phyloP scores from a whole-genome alignment of 2,888 invertebrate species.

The Xylota sylvarum region DNA sequence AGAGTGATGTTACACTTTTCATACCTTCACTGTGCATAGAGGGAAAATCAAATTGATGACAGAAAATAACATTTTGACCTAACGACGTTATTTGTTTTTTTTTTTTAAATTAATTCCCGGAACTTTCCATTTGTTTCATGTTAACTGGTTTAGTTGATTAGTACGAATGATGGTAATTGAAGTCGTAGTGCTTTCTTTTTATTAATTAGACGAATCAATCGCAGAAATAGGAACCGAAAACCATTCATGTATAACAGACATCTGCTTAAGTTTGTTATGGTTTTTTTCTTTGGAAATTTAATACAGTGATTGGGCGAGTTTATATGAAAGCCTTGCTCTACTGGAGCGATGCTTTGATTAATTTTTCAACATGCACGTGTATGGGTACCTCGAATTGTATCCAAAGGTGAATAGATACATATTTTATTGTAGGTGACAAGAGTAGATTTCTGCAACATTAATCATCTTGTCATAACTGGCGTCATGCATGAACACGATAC shows the following conservation, averaged over 20 bases:
- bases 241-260: constrained; percentile 1
- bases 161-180: not conserved
- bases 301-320: not conserved
- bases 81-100: no score
- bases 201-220: constrained; percentile 10
- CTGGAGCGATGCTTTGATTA: constrained; percentile 33
- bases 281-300: not conserved
- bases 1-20: no score
- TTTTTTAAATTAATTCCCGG: not conserved
- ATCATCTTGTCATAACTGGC: no score
- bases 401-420: no score
- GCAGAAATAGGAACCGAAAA: not conserved
- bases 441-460: no score
- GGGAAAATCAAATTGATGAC: no score
- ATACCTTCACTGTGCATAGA: no score
- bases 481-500: no score
- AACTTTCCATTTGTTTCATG: not conserved
- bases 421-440: no score
- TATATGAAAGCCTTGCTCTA: constrained; percentile 23
- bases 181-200: constrained; percentile 7
- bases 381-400: no score
- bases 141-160: not conserved
- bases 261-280: not conserved
- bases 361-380: not conserved
- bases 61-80: no score